Evolutionary conservation across 2,888 invertebrate species (phyloP).

Genomic region (Ecdyonurus torrentis): DNA sequence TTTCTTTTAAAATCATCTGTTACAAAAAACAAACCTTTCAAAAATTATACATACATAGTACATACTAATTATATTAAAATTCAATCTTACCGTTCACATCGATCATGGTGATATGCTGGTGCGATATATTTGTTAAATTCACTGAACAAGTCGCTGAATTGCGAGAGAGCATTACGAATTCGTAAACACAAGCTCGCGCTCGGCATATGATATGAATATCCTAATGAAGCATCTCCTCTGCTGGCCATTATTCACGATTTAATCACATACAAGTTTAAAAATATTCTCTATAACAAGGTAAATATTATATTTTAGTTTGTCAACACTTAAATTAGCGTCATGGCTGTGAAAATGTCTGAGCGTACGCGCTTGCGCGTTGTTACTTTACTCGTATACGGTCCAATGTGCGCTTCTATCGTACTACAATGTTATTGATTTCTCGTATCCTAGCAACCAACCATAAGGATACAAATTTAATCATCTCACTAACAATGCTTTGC

Average conservation of each 20-base stretch:
- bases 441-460: not conserved
- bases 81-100: slow-evolving; percentile 68
- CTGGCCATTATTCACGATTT: slow-evolving; percentile 26
- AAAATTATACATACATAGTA: not conserved
- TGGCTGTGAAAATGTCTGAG: not conserved
- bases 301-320: not conserved
- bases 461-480: too few species aligned
- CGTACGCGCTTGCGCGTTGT: not conserved
- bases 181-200: slow-evolving; percentile 59
- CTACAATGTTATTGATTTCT: not conserved
- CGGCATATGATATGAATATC: slow-evolving; percentile 71
- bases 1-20: too few species aligned
- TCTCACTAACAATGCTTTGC: too few species aligned
- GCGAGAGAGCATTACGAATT: slow-evolving; percentile 61
- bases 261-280: not conserved
- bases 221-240: slow-evolving; percentile 34
- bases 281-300: not conserved
- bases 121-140: slow-evolving; percentile 93
- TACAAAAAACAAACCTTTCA: too few species aligned
- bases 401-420: not conserved
- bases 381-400: not conserved
- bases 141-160: slow-evolving; percentile 87
- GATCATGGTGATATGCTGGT: slow-evolving; percentile 91
- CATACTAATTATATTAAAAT: not conserved
- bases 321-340: not conserved